Conservation (phyloP, 2,113 vertebrate genomes). For the Stegastes partitus region DNA sequence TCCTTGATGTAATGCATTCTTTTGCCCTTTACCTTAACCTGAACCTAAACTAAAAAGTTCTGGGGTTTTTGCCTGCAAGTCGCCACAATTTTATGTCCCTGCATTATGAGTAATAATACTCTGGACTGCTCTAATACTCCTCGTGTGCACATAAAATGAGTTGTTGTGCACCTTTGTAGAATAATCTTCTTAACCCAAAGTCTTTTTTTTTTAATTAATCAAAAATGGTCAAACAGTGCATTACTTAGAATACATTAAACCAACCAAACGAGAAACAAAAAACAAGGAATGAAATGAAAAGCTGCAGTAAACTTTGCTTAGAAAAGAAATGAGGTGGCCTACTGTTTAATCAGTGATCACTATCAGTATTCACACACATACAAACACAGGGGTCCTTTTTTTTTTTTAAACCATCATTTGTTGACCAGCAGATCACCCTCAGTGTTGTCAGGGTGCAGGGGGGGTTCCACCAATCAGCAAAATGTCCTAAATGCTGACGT, state of each 20-base stretch:
- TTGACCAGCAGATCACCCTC: constrained; percentile 86
- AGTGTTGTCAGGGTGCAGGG: constrained; percentile 73
- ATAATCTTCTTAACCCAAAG: neutral
- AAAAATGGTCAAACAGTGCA: too few relatives aligned
- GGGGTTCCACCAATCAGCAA: constrained; percentile 84
- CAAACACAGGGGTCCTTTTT: neutral
- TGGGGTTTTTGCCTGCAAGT: neutral
- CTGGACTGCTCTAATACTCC: neutral
- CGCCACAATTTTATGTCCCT: neutral
- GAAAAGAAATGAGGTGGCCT: neutral
- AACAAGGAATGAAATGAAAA: too few relatives aligned
- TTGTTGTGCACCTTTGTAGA: neutral
- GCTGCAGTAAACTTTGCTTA: neutral
- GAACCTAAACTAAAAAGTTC: neutral
- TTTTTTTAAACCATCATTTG: constrained; percentile 74
- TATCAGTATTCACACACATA: neutral
- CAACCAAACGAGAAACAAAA: neutral
- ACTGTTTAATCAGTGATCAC: neutral
- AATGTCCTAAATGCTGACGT: constrained; percentile 65
- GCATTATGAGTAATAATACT: neutral
- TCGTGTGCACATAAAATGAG: neutral
- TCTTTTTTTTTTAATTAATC: neutral
- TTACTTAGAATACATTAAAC: neutral
- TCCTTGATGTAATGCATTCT: neutral
- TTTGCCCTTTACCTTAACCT: neutral